Evolutionary conservation across 2,797 vertebrate species (phyloP).

Genomic region (Astyanax mexicanus): DNA sequence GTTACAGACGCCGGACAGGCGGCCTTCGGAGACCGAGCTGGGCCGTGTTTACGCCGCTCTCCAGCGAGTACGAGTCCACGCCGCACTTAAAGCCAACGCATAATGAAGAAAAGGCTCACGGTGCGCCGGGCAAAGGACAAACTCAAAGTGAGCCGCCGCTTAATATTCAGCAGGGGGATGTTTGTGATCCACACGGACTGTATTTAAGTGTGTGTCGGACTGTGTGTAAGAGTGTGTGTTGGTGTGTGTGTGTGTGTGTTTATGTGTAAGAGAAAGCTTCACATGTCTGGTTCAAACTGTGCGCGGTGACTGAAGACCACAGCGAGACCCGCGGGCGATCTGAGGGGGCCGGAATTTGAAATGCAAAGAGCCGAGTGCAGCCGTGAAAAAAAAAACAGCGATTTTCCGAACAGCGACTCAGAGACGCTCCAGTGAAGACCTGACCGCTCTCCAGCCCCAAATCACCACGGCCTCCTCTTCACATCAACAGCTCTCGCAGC

Average conservation of each 20-base stretch:
- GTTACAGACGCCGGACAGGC: slow-evolving; percentile 43
- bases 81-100: not conserved
- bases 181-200: not conserved
- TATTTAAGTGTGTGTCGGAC: not conserved
- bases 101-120: slow-evolving; percentile 26
- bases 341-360: not conserved
- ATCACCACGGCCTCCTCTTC: not conserved
- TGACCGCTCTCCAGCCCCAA: not conserved
- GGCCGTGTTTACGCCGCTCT: slow-evolving; percentile 31
- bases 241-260: not conserved
- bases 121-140: not conserved
- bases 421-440: not conserved
- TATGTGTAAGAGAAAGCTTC: not conserved
- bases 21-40: slow-evolving; percentile 47
- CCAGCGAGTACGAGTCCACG: slow-evolving; percentile 40
- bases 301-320: not conserved
- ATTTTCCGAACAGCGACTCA: not conserved
- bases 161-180: slow-evolving; percentile 17
- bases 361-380: not conserved
- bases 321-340: not conserved
- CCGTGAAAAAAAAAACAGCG: not conserved
- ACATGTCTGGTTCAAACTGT: not conserved
- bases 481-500: not conserved
- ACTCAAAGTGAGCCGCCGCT: not conserved
- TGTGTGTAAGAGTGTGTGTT: no score